Conservation (phyloP, 2,113 vertebrate species). For the Plectropomus leopardus region DNA sequence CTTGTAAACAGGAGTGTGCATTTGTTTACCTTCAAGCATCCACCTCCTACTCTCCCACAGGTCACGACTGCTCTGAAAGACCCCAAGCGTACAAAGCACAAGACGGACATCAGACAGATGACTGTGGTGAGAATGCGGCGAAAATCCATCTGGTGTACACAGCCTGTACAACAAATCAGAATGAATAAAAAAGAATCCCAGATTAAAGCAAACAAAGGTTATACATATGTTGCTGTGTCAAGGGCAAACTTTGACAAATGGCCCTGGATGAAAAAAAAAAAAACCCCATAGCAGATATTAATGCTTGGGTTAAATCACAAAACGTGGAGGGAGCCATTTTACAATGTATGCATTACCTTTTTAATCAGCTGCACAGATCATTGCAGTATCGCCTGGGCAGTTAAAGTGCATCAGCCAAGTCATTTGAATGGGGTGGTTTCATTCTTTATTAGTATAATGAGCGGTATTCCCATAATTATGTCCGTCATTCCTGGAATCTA, state of each 20-base stretch:
- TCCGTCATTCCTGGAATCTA: conserved; percentile 36
- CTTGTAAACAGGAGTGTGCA: conserved; percentile 12
- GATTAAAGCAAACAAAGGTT: not conserved
- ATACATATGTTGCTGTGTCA: not conserved
- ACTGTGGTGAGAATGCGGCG: conserved; percentile 28
- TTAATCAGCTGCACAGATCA: not conserved
- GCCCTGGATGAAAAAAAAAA: not conserved
- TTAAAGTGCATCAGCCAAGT: not conserved
- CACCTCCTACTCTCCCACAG: conserved; percentile 5
- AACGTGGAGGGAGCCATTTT: not conserved
- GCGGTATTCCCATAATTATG: conserved; percentile 8
- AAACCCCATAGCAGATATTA: too few relatives aligned
- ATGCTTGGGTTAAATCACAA: too few relatives aligned
- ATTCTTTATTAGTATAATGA: conserved; percentile 21
- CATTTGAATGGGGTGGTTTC: not conserved
- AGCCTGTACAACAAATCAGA: conserved; percentile 10
- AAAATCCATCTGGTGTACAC: not conserved
- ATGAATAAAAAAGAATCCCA: conserved; percentile 4
- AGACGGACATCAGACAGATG: conserved; percentile 49
- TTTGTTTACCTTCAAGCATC: conserved; percentile 42
- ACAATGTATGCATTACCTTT: not conserved
- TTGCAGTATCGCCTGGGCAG: not conserved
- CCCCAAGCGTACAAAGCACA: conserved; percentile 26
- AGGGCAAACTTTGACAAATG: not conserved
- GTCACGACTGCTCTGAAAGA: conserved; percentile 37